Base-by-base conservation (phyloP, 2,113 vertebrate species). In the Paramisgurnus dabryanus region DNA sequence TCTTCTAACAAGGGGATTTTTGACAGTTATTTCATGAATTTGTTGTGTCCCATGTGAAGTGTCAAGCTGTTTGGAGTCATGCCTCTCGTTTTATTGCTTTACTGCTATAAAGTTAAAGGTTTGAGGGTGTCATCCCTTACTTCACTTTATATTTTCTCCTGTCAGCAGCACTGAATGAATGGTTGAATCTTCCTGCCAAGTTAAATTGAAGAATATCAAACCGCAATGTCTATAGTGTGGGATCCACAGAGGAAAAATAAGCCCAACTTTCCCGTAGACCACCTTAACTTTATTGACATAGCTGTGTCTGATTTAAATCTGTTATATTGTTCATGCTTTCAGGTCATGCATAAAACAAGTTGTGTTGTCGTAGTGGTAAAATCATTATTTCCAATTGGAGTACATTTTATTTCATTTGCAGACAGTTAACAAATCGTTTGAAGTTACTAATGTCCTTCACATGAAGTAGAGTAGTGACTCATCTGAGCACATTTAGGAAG, bases 361-460 rank as follows among this genome's bases (percentile, higher is more conserved):
- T 22, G 27, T 58, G 27, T 49, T 60, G 57, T 72, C 49, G 22
- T 64, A 47, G 49, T 65, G 67, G 43, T 27, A 40, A 55, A 76
- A 63, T 12, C 15, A 18, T 43, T 40, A 47, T 50, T 67, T 72
- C 13, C 4, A 27, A 17, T 45, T 74, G 6, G 5, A 61, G 57
- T 43, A 57, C 8, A 9, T 47, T 4, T 73, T 64, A 73, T 73
- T 41, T 64, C 15, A 55, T 66, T 57, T 49, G 75, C 82, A 84
- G 79, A 79, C 80, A 85, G 85, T 80, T 90, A 85, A 86, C 89
- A 89, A 89, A 86, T 77, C 76, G 86, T 90, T 90, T 85, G 87
- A 92, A 90, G 87, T 90, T 86, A 88, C 86, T 85, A 78, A 85
- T 88, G 88, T 86, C 86, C 85, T 90, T 89, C 89, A 92, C 88